Evolutionary conservation across 2,113 vertebrate species (phyloP), one percentile per base, ranked within the genome.

Genomic region (Rissa tridactyla): DNA sequence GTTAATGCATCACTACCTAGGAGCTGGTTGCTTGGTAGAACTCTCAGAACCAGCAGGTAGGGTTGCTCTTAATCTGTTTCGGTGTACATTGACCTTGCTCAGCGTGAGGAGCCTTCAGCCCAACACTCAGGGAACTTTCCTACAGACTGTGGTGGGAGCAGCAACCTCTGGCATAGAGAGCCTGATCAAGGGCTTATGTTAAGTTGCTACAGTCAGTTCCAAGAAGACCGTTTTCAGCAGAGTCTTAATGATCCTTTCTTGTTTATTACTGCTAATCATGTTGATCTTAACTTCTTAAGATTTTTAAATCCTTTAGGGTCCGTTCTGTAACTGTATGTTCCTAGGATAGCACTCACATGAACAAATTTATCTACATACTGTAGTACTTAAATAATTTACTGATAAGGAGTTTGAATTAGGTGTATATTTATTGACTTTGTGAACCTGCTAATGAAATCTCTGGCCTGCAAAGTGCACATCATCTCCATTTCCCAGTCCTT

Each of bases 31-130:
- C n/a, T 77, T 40, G 25, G 47, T 62, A 47, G 40, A 62, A 4
- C 19, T 61, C 34, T 47, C 71, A 40, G 47, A 77, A 83, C 10
- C 29, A 55, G 40, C 6, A 42, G 13, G 47, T 21, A 52, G 4
- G 29, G 61, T 25, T 46, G 54, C 40, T 62, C 62, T 61, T 38
- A 38, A 47, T 13, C 40, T 20, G 5, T 40, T 55, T 30, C 29
- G 40, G 40, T 5, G 20, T n/a, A 40, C 11, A 11, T 3, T 38
- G 19, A 16, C 19, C 2, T 0, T 13, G 46, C 13, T 14, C 27
- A 30, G 40, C 5, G 10, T 18, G 77, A 62, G 25, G 23, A 55
- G n/a, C n/a, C 65, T 46, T 57, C 57, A 83, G 55, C n/a, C 34
- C n/a, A 55, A 55, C 30, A 21, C 21, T 11, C 3, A 1, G 10